Evolutionary conservation across 2,888 invertebrate species (phyloP), one percentile per base, ranked within the genome.

Genomic region (Blastobasis lacticolella): DNA sequence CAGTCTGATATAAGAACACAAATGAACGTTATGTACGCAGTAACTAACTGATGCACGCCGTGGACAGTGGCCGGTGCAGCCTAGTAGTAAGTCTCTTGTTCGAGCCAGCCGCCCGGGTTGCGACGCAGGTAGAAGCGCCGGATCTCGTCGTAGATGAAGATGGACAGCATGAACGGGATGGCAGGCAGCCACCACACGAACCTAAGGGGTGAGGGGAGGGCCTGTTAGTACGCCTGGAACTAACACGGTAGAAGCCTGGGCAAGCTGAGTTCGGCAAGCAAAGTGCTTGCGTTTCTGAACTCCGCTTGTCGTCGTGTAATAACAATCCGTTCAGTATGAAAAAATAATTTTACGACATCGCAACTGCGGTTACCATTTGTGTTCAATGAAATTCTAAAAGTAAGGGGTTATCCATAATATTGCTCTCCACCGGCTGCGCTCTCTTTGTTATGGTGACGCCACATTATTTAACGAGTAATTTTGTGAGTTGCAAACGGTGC

Each of bases 121-220:
- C 97, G 95, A 89, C 98, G 94, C 81, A 98, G 92, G 90, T 98
- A 96, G 92, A 96, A 97, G 89, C 98, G 95, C 89, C 99, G 94
- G 81, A 94, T 94, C 91, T 99, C 99, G 89, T 99, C 99, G 90
- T 98, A 99, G 86, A 98, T 94, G 92, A 98, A 98, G 91, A 99
- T 99, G 78, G 97, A 93, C 89, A 98, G 90, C 92, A 97, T 96
- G 93, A 99, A 99, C 69, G 98, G 98, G 81, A 99, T 90, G 71
- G 98, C 98, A 65, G 98, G 97, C 89, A 99, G 91, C 99, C 98
- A 99, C 98, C 98, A 99, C 75, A 96, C 95, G 88, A 97, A 96
- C 91, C 98, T 98, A 81, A 3, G 37, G 9, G 52, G 54, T 55
- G 46, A 48, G 88, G 50, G 51, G 54, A 23, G 1, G 23, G 23